These are phyloP conservation scores for Corythoichthys haematopterus DNA, from an alignment of 2,113 vertebrate species.

Conservation along the genomic window DNA sequence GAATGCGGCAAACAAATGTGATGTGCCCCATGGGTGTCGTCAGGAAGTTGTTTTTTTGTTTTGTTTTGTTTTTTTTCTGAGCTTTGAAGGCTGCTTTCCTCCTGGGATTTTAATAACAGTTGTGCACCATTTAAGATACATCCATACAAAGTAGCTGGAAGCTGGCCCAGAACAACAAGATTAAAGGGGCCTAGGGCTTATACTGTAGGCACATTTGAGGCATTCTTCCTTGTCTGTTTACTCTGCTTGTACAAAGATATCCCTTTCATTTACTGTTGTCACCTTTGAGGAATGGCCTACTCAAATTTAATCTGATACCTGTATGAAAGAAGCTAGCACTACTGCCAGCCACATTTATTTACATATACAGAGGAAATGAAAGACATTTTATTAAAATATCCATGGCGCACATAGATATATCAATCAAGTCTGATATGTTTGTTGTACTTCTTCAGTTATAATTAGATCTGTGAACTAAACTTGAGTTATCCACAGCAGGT, in stretches of 20 bases:
- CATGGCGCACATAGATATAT: constrained; percentile 27
- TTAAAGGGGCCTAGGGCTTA: constrained; percentile 54
- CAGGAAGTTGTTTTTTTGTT: constrained; percentile 32
- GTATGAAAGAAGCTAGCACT: constrained; percentile 25
- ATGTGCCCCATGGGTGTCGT: constrained; percentile 62
- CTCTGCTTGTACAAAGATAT: constrained; percentile 44
- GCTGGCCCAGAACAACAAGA: constrained; percentile 63
- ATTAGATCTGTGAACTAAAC: constrained; percentile 51
- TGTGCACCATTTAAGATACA: constrained; percentile 72
- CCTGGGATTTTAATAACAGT: constrained; percentile 68
- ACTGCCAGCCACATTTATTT: constrained; percentile 36
- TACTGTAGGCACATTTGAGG: constrained; percentile 49
- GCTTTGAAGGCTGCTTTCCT: constrained; percentile 58
- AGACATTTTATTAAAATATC: constrained; percentile 47
- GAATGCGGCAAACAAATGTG: constrained; percentile 61
- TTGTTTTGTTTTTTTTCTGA: constrained; percentile 12
- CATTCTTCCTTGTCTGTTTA: constrained; percentile 49
- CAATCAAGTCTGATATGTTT: constrained; percentile 37
- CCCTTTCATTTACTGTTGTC: constrained; percentile 54
- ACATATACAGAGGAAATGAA: constrained; percentile 39
- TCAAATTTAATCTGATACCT: constrained; percentile 49
- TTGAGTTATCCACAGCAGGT: constrained; percentile 25
- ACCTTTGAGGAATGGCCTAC: constrained; percentile 47
- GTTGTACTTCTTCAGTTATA: constrained; percentile 34
- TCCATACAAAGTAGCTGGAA: constrained; percentile 71